Evolutionary conservation across 2,888 invertebrate genomes (phyloP).

Genomic region (Cryptus armator): DNA sequence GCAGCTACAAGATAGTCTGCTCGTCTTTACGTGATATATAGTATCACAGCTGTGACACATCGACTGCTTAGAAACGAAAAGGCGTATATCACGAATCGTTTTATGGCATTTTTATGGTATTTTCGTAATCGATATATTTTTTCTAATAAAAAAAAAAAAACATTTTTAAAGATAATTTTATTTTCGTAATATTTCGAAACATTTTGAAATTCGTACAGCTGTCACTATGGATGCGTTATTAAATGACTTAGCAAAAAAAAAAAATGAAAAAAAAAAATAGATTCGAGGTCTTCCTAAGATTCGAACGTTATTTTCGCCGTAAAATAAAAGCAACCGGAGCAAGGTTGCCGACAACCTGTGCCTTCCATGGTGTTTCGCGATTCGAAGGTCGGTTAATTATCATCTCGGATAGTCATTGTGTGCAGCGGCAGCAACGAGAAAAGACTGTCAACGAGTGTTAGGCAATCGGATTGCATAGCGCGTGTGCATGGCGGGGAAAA

Average conservation of each 20-base stretch:
- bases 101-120: neutral
- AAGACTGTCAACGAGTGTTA: conserved; percentile 61
- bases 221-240: neutral
- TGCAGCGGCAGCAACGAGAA: conserved; percentile 20
- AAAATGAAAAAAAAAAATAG: conserved; percentile 3
- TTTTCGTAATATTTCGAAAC: neutral
- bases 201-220: neutral
- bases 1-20: neutral
- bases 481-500: conserved; percentile 44
- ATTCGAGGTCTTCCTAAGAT: conserved; percentile 21
- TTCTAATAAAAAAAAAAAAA: no score
- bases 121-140: no score
- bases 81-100: neutral
- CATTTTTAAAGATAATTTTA: no score
- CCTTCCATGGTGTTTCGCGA: conserved; percentile 46
- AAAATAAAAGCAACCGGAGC: conserved; percentile 46
- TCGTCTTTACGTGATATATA: neutral
- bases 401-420: conserved; percentile 46
- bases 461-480: conserved; percentile 58
- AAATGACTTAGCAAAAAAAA: neutral
- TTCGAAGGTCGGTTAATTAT: conserved; percentile 66
- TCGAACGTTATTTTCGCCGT: neutral
- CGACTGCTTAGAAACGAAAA: neutral
- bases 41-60: conserved; percentile 4
- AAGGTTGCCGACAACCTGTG: conserved; percentile 55